Conservation (phyloP, 2,888 invertebrate genomes). For the Heteropelma amictum region DNA sequence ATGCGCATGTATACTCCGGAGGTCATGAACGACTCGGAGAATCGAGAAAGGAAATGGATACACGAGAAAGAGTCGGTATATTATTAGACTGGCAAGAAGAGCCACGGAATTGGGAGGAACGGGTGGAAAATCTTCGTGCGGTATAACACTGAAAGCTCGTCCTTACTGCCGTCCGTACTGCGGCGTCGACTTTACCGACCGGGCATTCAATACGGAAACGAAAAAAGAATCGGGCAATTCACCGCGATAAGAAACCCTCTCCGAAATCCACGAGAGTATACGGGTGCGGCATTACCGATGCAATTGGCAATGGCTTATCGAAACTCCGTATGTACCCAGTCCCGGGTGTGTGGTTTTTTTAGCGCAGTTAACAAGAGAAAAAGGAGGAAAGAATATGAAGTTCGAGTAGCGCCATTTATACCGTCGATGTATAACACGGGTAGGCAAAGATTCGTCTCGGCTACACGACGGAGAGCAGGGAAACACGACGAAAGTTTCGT, state of each 20-base stretch:
- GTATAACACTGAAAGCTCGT: not conserved
- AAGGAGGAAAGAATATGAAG: not conserved
- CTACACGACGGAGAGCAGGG: slow-evolving; percentile 4
- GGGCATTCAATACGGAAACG: not conserved
- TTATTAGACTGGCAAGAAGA: too few species aligned
- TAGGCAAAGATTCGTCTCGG: slow-evolving; percentile 26
- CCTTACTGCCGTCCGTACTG: slow-evolving; percentile 21
- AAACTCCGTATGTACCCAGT: slow-evolving; percentile 9
- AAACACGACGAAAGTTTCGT: slow-evolving; percentile 35
- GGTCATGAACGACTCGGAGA: too few species aligned
- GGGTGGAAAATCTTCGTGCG: slow-evolving; percentile 15
- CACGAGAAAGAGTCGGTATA: not conserved
- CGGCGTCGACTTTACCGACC: slow-evolving; percentile 20
- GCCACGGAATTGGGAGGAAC: slow-evolving; percentile 30
- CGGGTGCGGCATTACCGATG: slow-evolving; percentile 26
- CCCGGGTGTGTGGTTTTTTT: not conserved
- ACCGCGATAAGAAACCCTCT: slow-evolving; percentile 19
- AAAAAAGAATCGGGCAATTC: not conserved
- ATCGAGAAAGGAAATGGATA: not conserved
- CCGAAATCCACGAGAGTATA: not conserved
- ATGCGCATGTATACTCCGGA: too few species aligned
- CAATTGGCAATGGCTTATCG: slow-evolving; percentile 48
- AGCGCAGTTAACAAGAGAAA: not conserved
- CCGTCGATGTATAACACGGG: not conserved
- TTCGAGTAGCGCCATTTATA: slow-evolving; percentile 18